phyloP scores from a whole-genome alignment of 2,888 invertebrate genomes.

The Blastobasis adustella region DNA sequence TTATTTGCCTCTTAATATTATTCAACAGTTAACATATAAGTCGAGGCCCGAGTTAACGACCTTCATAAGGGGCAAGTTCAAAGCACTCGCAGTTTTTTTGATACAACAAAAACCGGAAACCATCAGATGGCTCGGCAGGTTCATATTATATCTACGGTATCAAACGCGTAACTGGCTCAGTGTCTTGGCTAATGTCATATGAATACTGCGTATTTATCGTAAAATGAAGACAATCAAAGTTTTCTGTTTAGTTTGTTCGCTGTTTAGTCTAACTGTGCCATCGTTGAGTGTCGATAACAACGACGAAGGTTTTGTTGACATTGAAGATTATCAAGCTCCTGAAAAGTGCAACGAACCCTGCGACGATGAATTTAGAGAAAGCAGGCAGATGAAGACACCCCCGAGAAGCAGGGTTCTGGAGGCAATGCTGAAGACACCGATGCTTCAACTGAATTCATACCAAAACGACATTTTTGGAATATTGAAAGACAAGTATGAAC shows the following conservation, averaged over 20 bases:
- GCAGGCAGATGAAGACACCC: conserved; percentile 17
- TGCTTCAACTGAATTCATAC: conserved; percentile 30
- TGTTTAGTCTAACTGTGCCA: background rate
- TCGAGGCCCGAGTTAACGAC: background rate
- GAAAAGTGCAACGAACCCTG: conserved; percentile 28
- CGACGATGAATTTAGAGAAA: conserved; percentile 20
- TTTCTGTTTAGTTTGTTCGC: background rate
- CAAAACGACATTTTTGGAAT: conserved; percentile 40
- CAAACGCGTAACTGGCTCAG: conserved; percentile 1
- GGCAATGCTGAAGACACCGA: conserved; percentile 42
- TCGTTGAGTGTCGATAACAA: conserved; percentile 11
- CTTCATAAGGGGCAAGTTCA: background rate
- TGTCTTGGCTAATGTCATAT: background rate
- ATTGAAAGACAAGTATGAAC: conserved; percentile 45
- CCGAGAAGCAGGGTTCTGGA: conserved; percentile 44
- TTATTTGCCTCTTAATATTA: background rate
- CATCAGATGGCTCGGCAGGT: background rate
- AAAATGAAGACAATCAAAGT: background rate
- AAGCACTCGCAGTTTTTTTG: conserved; percentile 2
- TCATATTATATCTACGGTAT: background rate
- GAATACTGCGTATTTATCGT: background rate
- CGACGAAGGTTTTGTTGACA: conserved; percentile 24
- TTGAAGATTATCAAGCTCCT: conserved; percentile 32
- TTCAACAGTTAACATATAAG: background rate
- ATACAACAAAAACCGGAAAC: conserved; percentile 1